Evolutionary conservation across 2,797 vertebrate species (phyloP), one percentile per base, ranked within the genome.

Genomic region (Chelon auratus): DNA sequence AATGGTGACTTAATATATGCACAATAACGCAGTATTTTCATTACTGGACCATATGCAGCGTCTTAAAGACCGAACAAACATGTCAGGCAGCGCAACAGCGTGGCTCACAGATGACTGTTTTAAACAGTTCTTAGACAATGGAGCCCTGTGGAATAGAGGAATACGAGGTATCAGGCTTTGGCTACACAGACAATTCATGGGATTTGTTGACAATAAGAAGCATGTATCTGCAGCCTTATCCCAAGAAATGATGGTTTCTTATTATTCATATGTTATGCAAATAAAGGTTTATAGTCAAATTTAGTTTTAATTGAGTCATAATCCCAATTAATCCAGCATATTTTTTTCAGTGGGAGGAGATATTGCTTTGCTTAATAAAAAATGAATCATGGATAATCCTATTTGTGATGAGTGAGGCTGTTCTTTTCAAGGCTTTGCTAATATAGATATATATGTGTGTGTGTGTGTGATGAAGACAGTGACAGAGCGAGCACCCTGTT

Each of bases 311-410:
- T 91, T 91, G 84, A 79, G 62, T 42, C 11, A 0, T 91, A 92
- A 93, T 89, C 86, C 85, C 47, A 5, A 15, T 79, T 91, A 92
- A 92, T 91, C 90, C 73, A 22, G 0, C 50, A 62, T 72, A 77
- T 89, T 70, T 26, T 26, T 71, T 61, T 72, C 33, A 18, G 75
- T 73, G 75, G 84, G 82, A 77, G 77, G 68, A 72, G 62, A 82
- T 75, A 77, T 83, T 77, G 83, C 70, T 77, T 58, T 15, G 9
- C 52, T 77, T 89, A 77, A 87, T 86, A 76, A 84, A 78, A 77
- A 79, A 68, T 70, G 77, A 89, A 85, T 82, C 68, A 54, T 47
- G 65, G 73, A 64, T 93, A 93, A 93, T 92, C 91, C 90, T 83
- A 40, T 88, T 91, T 86, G 73, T 86, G 85, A 89, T 80, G 81